Evolutionary conservation across 2,888 invertebrate genomes (phyloP).

Genomic region (Melipona beecheii): DNA sequence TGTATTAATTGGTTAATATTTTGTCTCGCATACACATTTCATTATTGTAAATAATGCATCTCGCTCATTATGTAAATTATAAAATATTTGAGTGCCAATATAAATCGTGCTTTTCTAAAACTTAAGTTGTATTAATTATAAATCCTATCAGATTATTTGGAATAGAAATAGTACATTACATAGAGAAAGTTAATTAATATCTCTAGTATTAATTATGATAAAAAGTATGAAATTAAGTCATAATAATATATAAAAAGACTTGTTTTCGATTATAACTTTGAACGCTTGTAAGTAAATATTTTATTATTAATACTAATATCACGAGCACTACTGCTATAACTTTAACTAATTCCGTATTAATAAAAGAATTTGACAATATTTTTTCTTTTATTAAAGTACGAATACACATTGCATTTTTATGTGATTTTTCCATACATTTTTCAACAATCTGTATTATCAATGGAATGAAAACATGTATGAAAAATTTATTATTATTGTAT

Average conservation of each 20-base stretch:
- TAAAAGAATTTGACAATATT: slow-evolving; percentile 32
- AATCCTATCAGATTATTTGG: slow-evolving; percentile 26
- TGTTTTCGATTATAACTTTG: slow-evolving; percentile 37
- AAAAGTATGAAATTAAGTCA: slow-evolving; percentile 19
- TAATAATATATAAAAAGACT: slow-evolving; percentile 37
- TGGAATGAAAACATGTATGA: slow-evolving; percentile 27
- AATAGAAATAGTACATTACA: slow-evolving; percentile 9
- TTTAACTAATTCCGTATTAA: slow-evolving; percentile 6
- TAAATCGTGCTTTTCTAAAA: slow-evolving; percentile 52
- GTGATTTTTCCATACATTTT: slow-evolving; percentile 19
- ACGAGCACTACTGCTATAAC: slow-evolving; percentile 45
- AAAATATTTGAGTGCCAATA: slow-evolving; percentile 62
- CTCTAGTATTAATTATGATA: not conserved
- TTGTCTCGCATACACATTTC: slow-evolving; percentile 71
- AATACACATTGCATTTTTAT: slow-evolving; percentile 30
- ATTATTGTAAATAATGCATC: slow-evolving; percentile 76
- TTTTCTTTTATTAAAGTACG: slow-evolving; percentile 22
- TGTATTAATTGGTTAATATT: slow-evolving; percentile 68
- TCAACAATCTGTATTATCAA: not conserved
- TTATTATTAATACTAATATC: slow-evolving; percentile 51
- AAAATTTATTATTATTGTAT: slow-evolving; percentile 30
- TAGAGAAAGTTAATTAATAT: not conserved
- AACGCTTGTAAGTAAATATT: slow-evolving; percentile 46
- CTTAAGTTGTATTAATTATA: slow-evolving; percentile 29
- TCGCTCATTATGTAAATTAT: slow-evolving; percentile 70